Evolutionary conservation across 2,888 invertebrate species (phyloP).

Genomic region (Trachelus tabidus): DNA sequence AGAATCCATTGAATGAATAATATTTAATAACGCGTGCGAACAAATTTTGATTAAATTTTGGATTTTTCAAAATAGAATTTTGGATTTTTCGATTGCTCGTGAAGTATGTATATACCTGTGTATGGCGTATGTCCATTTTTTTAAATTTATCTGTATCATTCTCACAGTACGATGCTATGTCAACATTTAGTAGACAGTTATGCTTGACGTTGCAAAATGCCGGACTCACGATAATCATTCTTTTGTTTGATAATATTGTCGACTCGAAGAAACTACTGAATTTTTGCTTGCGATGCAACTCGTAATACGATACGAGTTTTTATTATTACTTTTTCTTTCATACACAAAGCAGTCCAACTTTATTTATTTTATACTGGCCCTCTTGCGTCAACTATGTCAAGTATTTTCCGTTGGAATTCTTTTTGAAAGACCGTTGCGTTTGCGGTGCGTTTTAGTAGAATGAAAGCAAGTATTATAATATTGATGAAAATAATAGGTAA

Average conservation of each 20-base stretch:
- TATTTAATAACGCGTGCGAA: neutral
- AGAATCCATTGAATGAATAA: neutral
- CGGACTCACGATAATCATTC: neutral
- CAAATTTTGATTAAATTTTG: neutral
- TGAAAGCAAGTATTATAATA: neutral
- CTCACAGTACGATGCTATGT: neutral
- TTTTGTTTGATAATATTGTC: neutral
- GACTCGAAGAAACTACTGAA: neutral
- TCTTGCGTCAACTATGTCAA: neutral
- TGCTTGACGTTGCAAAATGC: neutral
- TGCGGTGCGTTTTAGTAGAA: neutral
- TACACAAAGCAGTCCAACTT: neutral
- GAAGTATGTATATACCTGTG: neutral
- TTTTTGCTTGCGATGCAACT: neutral
- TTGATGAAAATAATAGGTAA: neutral
- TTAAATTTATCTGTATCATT: neutral
- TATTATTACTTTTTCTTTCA: neutral
- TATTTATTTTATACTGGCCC: neutral
- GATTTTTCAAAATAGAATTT: neutral
- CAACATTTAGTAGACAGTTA: neutral
- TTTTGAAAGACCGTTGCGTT: neutral
- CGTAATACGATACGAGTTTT: neutral
- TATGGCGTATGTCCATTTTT: neutral
- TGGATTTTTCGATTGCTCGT: neutral
- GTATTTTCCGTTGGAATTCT: neutral